phyloP scores from a whole-genome alignment of 1,140 invertebrate species.

The Brachionus angularis region DNA sequence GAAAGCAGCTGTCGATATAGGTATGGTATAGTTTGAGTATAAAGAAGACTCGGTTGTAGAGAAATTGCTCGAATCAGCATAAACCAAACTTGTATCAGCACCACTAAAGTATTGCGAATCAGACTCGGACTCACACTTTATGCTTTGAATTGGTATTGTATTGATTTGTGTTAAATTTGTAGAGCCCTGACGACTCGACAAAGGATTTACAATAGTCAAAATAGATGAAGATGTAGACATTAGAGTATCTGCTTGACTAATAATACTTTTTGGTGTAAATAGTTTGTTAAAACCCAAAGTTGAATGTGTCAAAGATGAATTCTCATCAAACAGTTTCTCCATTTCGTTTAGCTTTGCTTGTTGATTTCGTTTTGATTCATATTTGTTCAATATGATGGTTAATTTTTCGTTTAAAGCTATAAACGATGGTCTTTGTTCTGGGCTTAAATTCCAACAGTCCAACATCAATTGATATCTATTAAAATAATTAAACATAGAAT shows the following conservation, averaged over 20 bases:
- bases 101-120: slow-evolving; percentile 43
- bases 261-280: slow-evolving; percentile 3
- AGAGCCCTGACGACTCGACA: slow-evolving; percentile 6
- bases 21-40: slow-evolving; percentile 31
- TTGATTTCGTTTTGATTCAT: slow-evolving; percentile 5
- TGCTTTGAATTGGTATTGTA: background rate
- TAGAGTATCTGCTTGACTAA: background rate
- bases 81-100: slow-evolving; percentile 37
- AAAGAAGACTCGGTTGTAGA: slow-evolving; percentile 18
- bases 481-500: background rate
- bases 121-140: background rate
- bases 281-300: too few relatives aligned
- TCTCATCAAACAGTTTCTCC: slow-evolving; percentile 22
- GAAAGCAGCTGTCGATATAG: slow-evolving; percentile 2
- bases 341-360: slow-evolving; percentile 5
- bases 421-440: slow-evolving; percentile 15
- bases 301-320: too few relatives aligned
- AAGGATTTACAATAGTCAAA: background rate
- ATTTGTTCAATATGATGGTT: background rate
- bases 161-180: background rate
- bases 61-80: slow-evolving; percentile 2
- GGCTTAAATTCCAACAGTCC: slow-evolving; percentile 35
- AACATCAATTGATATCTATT: slow-evolving; percentile 30
- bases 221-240: slow-evolving; percentile 9
- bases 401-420: slow-evolving; percentile 19